Evolutionary conservation across 2,888 invertebrate species (phyloP), one percentile per base, ranked within the genome.

Genomic region (Pollenia labialis): DNA sequence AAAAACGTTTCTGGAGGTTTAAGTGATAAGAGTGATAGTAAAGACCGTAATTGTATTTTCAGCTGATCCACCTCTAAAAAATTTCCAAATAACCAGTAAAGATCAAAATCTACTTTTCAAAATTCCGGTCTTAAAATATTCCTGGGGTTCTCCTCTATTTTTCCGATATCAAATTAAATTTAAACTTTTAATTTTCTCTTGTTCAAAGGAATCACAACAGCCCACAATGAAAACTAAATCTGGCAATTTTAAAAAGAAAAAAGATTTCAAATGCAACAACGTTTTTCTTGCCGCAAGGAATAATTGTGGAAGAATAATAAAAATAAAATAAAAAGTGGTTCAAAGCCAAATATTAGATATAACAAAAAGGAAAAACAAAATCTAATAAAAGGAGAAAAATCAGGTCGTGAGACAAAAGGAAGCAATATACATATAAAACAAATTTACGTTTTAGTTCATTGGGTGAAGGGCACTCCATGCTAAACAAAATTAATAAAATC

Each of bases 401-500:
- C 83, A 77, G 77, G 76, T 83, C 56, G 71, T 66, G 54, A 77
- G 56, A 66, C 48, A 83, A 69, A 56, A 32, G 32, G 50, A 44
- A 42, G 14, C 23, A 32, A 46, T 18, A 56, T 32, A 46, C 16
- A 56, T 32, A 6, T 23, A 72, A 69, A 56, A 77, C 52, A 72
- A 72, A 77, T 23, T 77, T 18, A 56, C 54, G 66, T 56, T 83
- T 64, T 50, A 83, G 76, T 83, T 83, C 77, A 83, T 23, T 83
- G 71, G 83, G 83, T 83, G 83, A 83, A 83, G 77, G 83, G 71
- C 83, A 72, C 48, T 40, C 50, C 44, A 54, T 16, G 23, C 14
- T 16, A 1, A 72, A 14, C 23, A 46, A 14, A 18, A 16, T 14
- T 14, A 32, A n/a, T 16, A 3, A 9, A 44, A 71, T 12, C n/a